Conservation (phyloP, 2,797 vertebrate species). For the Acanthornis magna region DNA sequence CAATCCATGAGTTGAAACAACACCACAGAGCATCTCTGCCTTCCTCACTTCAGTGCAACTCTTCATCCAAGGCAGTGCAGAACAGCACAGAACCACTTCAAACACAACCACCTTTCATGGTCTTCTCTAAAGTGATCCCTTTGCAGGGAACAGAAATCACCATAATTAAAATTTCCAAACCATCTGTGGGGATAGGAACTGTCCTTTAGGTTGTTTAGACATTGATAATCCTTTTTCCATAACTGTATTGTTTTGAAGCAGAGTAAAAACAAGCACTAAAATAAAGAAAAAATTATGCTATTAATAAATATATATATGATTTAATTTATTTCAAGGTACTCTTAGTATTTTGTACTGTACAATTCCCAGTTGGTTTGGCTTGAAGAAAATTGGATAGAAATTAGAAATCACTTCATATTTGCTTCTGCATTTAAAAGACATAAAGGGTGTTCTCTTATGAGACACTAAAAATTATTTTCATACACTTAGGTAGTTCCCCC, state of each 20-base stretch:
- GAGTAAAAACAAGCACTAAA: neutral
- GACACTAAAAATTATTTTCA: neutral
- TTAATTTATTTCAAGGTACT: neutral
- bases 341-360: neutral
- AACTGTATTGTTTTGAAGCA: conserved; percentile 28
- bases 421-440: neutral
- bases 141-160: conserved; percentile 38
- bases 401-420: neutral
- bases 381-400: neutral
- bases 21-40: neutral
- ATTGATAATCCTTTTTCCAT: conserved; percentile 35
- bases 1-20: neutral
- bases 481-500: neutral
- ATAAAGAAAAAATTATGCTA: neutral
- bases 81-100: neutral
- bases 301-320: neutral
- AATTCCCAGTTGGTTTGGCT: neutral
- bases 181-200: neutral
- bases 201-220: neutral
- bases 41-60: neutral
- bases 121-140: conserved; percentile 32
- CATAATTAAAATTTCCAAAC: conserved; percentile 50
- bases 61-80: neutral
- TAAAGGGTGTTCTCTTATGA: neutral
- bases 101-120: neutral